Evolutionary conservation across 1,140 invertebrate species (phyloP).

Genomic region (Eubasilissa regina): DNA sequence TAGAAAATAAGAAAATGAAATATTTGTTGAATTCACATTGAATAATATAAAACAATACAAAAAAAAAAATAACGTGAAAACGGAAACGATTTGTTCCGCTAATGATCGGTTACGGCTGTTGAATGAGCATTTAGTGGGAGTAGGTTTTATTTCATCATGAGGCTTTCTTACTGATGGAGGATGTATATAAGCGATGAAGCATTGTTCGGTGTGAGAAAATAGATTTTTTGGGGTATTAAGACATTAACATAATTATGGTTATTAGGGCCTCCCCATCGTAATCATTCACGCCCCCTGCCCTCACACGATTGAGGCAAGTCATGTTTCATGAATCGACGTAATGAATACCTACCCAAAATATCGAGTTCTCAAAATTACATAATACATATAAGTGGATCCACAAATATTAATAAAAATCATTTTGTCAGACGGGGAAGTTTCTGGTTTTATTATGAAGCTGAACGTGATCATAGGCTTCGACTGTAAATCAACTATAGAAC

Average conservation of each 20-base stretch:
- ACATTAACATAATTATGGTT: constrained; percentile 53
- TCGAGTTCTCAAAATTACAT: too few species aligned
- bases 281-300: constrained; percentile 29
- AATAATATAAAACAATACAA: too few species aligned
- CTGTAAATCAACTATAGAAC: too few species aligned
- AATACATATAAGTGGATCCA: too few species aligned
- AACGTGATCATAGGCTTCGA: too few species aligned
- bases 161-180: neutral
- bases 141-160: neutral
- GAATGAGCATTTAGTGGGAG: neutral
- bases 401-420: too few species aligned
- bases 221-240: constrained; percentile 47
- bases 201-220: constrained; percentile 26
- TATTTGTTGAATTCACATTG: too few species aligned
- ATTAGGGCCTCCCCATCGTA: constrained; percentile 31
- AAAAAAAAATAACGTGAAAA: too few species aligned
- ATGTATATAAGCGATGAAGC: constrained; percentile 9
- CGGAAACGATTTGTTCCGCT: neutral
- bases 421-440: too few species aligned
- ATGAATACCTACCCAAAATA: neutral
- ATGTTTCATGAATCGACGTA: constrained; percentile 11
- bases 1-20: too few species aligned
- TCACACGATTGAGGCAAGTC: constrained; percentile 17
- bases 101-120: constrained; percentile 33
- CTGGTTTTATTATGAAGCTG: too few species aligned